Evolutionary conservation across 2,888 invertebrate genomes (phyloP), one percentile per base, ranked within the genome.

Genomic region (Merodon equestris): DNA sequence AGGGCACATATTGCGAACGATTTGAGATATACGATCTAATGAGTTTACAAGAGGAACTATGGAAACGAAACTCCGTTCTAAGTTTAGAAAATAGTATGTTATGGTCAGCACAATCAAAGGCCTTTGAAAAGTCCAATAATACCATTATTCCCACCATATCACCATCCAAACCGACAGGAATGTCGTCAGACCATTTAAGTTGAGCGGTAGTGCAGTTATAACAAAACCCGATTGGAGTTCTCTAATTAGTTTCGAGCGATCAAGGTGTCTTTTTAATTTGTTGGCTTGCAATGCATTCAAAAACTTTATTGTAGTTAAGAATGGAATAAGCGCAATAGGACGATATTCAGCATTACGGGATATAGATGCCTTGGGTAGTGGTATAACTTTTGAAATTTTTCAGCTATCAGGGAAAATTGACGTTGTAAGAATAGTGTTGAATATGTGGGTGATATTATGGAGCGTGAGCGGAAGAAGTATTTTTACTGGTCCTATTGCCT

Each of bases 111-210:
- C 19, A 58, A 36, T 3, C 1, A 13, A 15, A 36, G 1, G 51
- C 18, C 27, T 64, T 47, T 13, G 47, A 53, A 19, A 64, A 51
- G 13, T 53, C 44, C 12, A 64, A 18, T 10, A 64, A 64, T 12
- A 53, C 45, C 4, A 54, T 45, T 14, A 44, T 14, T 10, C 53
- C 64, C 15, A 64, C 14, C 54, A 64, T 53, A 54, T 45, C 15
- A 5, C 40, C n/a, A n/a, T 54, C 64, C 1, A 64, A 47, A 15
- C n/a, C 53, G 7, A n/a, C 34, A 17, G 53, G 45, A 15, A 54
- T 45, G 45, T 54, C 64, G n/a, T 53, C 54, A 17, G 1, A 19
- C 9, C 44, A 45, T 13, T 64, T 64, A 34, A 45, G 10, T n/a
- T 44, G 36, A 19, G 54, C 54, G 3, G 45, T 64, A 12, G 54